Percentiles rank a stretch among this genome's conserved stretches.
These are phyloP conservation scores for Nesoenas mayeri DNA, from an alignment of 2,113 vertebrate genomes.

Conservation along the genomic window DNA sequence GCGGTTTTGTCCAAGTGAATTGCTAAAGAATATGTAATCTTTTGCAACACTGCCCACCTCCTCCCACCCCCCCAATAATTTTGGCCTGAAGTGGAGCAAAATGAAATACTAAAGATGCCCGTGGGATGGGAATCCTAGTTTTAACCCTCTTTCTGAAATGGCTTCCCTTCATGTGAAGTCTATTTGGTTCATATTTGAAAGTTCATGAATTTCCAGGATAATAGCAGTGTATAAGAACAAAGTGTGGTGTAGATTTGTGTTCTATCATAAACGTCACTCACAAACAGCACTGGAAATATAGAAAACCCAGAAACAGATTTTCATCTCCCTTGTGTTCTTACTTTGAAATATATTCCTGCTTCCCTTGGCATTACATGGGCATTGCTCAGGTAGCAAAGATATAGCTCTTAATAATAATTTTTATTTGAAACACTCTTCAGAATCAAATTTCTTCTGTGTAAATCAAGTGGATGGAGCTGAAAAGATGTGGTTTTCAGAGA, in stretches of 20 bases:
- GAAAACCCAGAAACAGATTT: background rate
- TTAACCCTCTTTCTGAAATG: background rate
- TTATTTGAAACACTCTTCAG: background rate
- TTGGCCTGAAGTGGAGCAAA: background rate
- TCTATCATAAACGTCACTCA: background rate
- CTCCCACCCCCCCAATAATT: fast-evolving
- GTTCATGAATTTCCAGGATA: background rate
- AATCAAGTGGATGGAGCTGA: background rate
- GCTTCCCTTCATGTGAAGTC: background rate
- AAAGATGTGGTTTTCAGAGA: background rate
- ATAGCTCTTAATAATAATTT: background rate
- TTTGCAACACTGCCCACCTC: background rate
- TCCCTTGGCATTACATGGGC: background rate
- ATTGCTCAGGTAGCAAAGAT: background rate
- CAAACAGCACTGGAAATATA: background rate
- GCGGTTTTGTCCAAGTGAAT: background rate
- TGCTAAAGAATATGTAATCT: background rate
- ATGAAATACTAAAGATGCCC: background rate
- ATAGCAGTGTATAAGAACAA: background rate
- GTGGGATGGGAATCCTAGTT: background rate
- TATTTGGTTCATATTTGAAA: background rate
- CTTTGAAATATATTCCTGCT: background rate
- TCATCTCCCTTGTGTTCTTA: background rate
- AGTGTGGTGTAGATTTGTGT: background rate
- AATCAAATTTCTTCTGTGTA: background rate